These are phyloP conservation scores for Chitala chitala DNA, from an alignment of 2,113 vertebrate genomes.

Conservation along the genomic window DNA sequence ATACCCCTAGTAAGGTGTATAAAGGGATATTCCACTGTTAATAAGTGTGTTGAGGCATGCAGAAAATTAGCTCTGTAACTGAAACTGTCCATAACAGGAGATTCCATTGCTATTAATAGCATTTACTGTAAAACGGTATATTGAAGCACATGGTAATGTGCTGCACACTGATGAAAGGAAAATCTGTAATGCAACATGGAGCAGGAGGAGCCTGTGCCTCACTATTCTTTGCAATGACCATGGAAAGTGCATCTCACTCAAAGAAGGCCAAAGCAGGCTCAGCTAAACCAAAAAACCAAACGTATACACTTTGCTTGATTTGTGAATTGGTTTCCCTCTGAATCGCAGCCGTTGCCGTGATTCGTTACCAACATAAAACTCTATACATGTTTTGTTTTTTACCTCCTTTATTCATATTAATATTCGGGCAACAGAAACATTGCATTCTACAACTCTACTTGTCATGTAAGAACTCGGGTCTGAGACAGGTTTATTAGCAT, in stretches of 20 bases:
- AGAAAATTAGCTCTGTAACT: too few relatives aligned
- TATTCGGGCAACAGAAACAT: conserved; percentile 70
- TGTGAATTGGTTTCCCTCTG: conserved; percentile 70
- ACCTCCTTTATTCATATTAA: conserved; percentile 64
- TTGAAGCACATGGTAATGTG: not conserved
- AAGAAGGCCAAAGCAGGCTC: conserved; percentile 65
- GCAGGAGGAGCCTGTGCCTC: not conserved
- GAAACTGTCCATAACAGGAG: too few relatives aligned
- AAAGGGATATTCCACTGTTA: too few relatives aligned
- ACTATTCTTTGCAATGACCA: conserved; percentile 45
- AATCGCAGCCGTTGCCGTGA: conserved; percentile 70
- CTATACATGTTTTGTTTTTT: conserved; percentile 68
- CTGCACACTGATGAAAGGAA: not conserved
- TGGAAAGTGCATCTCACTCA: conserved; percentile 50
- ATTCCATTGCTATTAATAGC: too few relatives aligned
- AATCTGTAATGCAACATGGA: not conserved
- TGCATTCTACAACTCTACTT: conserved; percentile 70
- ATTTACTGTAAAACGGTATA: not conserved
- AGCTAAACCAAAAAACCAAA: conserved; percentile 57
- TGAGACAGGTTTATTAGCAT: conserved; percentile 71
- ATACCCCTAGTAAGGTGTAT: too few relatives aligned
- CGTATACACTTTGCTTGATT: conserved; percentile 67
- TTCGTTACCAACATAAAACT: conserved; percentile 69
- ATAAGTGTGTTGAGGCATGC: too few relatives aligned
- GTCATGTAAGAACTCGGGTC: conserved; percentile 67